Evolutionary conservation across 2,797 vertebrate genomes (phyloP).

Genomic region (Crenuchus spilurus): DNA sequence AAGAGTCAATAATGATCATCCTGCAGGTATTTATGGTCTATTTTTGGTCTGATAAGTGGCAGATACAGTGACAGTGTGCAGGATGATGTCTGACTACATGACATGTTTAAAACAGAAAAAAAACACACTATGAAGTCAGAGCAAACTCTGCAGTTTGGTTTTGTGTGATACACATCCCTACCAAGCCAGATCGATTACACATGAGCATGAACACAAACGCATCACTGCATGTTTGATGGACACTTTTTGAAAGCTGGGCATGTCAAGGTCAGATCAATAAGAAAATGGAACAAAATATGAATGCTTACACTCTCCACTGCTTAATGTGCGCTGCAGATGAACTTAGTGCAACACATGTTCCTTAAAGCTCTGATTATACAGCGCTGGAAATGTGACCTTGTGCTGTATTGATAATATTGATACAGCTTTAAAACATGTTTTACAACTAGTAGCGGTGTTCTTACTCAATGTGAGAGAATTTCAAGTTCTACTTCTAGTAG

Average conservation of each 20-base stretch:
- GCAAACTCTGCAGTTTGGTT: neutral
- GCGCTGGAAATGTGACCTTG: slow-evolving; percentile 16
- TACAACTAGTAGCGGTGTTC: neutral
- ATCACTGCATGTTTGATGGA: slow-evolving; percentile 36
- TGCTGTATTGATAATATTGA: slow-evolving; percentile 30
- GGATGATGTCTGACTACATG: neutral
- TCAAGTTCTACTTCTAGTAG: neutral
- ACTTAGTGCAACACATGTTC: neutral
- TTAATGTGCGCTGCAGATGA: slow-evolving; percentile 2
- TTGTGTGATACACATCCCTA: slow-evolving; percentile 16
- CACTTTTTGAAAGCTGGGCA: slow-evolving; percentile 63
- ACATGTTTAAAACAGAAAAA: neutral
- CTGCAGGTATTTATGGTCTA: neutral
- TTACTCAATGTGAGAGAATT: neutral
- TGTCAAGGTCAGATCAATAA: slow-evolving; percentile 77
- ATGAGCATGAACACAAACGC: slow-evolving; percentile 31
- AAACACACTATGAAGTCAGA: neutral
- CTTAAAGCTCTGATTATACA: slow-evolving; percentile 16
- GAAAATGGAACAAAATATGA: slow-evolving; percentile 63
- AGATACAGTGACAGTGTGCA: neutral
- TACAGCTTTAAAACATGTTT: slow-evolving; percentile 12
- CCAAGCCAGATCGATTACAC: slow-evolving; percentile 20
- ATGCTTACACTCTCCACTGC: slow-evolving; percentile 4
- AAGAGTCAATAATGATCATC: neutral
- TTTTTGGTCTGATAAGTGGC: neutral